Evolutionary conservation across 2,797 vertebrate genomes (phyloP), one percentile per base, ranked within the genome.

Genomic region (Acipenser transmontanus): DNA sequence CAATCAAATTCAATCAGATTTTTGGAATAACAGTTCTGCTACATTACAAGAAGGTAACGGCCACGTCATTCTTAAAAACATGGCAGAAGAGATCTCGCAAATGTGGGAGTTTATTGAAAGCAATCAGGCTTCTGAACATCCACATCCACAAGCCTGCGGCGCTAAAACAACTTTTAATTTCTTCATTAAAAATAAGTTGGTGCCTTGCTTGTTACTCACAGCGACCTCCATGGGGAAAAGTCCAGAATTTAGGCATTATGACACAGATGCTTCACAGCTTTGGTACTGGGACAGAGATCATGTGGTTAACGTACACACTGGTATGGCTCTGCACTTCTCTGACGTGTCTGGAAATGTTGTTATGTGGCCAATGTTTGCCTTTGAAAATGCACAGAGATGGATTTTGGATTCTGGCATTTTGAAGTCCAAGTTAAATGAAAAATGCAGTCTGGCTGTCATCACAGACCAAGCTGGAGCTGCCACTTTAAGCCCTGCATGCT

Each of bases 211-310:
- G 11, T 49, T 68, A 7, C 66, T 68, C 60, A 68, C 60, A 7
- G 60, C 49, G 14, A 52, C 49, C 7, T 10, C 49, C 7, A 12
- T 51, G 4, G 66, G 66, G 51, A 6, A 62, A 7, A 51, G 66
- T 11, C 60, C 61, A 17, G 49, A 62, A 52, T 56, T 68, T 3
- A 68, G 50, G 47, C 17, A 62, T 62, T 68, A 68, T 47, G 60
- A 68, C 50, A 51, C 66, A 12, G 47, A 68, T 48, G 66, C 60
- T 9, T 17, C 66, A 52, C 66, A 68, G 50, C 66, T 68, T 6
- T 68, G 66, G 66, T 54, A 68, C 9, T 68, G 66, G 66, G 61
- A 63, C 34, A 7, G 13, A 7, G 50, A 62, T 47, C 60, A 56
- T 11, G 3, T 68, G 17, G 60, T 68, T 8, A 68, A 68, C 49